Evolutionary conservation across 2,797 vertebrate species (phyloP).

Genomic region (Enteromius thamalakanensis): DNA sequence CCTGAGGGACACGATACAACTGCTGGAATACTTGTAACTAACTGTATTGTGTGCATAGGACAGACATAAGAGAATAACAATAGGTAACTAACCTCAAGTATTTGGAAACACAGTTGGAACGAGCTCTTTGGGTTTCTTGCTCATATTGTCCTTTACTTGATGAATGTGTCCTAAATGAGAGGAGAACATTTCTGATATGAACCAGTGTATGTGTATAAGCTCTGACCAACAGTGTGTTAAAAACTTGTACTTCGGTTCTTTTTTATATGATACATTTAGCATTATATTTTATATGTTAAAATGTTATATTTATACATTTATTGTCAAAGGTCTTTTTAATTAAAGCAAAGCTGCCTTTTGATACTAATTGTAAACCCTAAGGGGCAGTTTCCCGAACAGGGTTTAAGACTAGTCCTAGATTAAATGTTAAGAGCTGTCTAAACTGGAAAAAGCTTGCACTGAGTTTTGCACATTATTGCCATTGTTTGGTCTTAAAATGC

Average conservation of each 20-base stretch:
- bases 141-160: slow-evolving; percentile 75
- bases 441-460: no score
- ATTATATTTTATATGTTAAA: no score
- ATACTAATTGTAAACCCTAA: background rate
- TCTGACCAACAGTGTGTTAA: background rate
- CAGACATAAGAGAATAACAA: background rate
- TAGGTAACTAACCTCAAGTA: slow-evolving; percentile 72
- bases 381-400: no score
- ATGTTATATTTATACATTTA: no score
- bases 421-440: no score
- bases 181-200: slow-evolving; percentile 5
- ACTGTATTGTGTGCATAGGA: background rate
- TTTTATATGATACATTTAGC: background rate
- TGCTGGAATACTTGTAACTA: background rate
- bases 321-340: background rate
- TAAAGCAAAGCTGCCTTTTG: background rate
- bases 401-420: no score
- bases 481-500: no score
- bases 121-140: slow-evolving; percentile 68
- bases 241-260: background rate
- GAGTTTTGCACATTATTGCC: no score
- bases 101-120: slow-evolving; percentile 76
- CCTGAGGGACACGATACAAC: slow-evolving; percentile 61
- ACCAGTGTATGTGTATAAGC: background rate
- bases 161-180: slow-evolving; percentile 70